A percentile compares a stretch with the other conserved stretches of the same genome.
Conservation (phyloP, 2,888 invertebrate species). For the Bursaphelenchus okinawaensis region DNA sequence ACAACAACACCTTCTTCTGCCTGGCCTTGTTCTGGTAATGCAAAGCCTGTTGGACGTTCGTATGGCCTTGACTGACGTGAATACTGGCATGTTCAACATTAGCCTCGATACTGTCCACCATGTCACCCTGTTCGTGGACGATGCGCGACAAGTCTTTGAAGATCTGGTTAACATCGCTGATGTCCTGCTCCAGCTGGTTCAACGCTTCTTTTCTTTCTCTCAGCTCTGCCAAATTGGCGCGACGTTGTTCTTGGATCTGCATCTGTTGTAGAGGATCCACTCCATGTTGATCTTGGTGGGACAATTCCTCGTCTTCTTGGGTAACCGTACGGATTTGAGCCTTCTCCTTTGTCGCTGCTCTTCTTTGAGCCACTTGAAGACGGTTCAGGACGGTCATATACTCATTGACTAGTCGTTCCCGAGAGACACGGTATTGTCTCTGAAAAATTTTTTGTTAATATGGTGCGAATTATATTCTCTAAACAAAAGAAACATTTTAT, state of each 20-base stretch:
- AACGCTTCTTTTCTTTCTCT: constrained; percentile 47
- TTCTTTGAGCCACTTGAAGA: constrained; percentile 44
- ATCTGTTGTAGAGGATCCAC: constrained; percentile 14
- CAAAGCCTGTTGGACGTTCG: constrained; percentile 50
- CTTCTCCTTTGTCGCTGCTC: constrained; percentile 35
- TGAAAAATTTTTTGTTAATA: too few species aligned
- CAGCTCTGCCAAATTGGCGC: constrained; percentile 42
- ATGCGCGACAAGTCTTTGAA: constrained; percentile 54
- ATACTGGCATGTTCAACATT: constrained; percentile 53
- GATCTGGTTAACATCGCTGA: constrained; percentile 54
- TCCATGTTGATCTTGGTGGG: constrained; percentile 6
- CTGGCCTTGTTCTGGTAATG: constrained; percentile 52
- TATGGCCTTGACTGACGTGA: constrained; percentile 45
- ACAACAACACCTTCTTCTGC: constrained; percentile 48
- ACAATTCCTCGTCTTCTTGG: constrained; percentile 30
- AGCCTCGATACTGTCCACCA: constrained; percentile 56
- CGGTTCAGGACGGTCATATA: constrained; percentile 47
- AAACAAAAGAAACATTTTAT: background rate
- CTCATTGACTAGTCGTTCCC: constrained; percentile 51
- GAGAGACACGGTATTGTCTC: constrained; percentile 39
- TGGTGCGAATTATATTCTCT: constrained; percentile 12
- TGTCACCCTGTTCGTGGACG: constrained; percentile 55
- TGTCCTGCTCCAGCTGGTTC: constrained; percentile 50
- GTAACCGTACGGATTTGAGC: constrained; percentile 35
- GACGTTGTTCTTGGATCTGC: constrained; percentile 42